These are phyloP conservation scores for Pycnomerus fuliginosus DNA, from an alignment of 2,888 invertebrate genomes.

Conservation along the genomic window DNA sequence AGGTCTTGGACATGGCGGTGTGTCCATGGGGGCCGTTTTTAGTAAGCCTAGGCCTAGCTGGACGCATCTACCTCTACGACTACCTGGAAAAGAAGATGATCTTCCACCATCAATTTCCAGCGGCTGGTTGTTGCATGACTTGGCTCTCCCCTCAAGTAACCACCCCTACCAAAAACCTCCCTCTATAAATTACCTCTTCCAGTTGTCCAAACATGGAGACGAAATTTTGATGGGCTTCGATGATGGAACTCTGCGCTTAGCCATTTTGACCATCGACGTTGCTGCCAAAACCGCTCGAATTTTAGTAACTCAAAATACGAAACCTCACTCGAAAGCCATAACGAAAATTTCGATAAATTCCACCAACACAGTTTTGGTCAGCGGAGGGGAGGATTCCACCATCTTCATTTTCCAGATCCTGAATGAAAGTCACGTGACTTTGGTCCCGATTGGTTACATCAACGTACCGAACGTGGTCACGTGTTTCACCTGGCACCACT, in stretches of 20 bases:
- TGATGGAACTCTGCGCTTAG: conserved; percentile 67
- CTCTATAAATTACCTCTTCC: conserved; percentile 4
- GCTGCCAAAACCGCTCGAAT: conserved; percentile 4
- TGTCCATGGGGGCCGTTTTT: conserved; percentile 71
- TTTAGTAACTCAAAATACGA: conserved; percentile 53
- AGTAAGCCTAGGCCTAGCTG: conserved; percentile 71
- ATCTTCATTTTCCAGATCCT: conserved; percentile 65
- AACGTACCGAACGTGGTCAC: conserved; percentile 63
- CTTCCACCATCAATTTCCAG: conserved; percentile 61
- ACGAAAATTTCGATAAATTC: conserved; percentile 63
- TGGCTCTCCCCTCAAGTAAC: conserved; percentile 74
- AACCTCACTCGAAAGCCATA: conserved; percentile 67
- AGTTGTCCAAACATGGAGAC: conserved; percentile 55
- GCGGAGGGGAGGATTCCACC: conserved; percentile 66
- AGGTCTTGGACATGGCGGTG: conserved; percentile 66
- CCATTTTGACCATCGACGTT: conserved; percentile 15
- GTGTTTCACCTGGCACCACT: conserved; percentile 62
- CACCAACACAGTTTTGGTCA: conserved; percentile 61
- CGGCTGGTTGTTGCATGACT: conserved; percentile 59
- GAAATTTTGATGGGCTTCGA: conserved; percentile 68
- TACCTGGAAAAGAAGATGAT: conserved; percentile 62
- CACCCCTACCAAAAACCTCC: not conserved
- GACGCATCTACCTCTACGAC: conserved; percentile 72
- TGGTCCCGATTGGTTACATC: conserved; percentile 69
- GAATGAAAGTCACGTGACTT: conserved; percentile 45